Conservation (phyloP, 2,888 invertebrate genomes). For the Meganola albula region DNA sequence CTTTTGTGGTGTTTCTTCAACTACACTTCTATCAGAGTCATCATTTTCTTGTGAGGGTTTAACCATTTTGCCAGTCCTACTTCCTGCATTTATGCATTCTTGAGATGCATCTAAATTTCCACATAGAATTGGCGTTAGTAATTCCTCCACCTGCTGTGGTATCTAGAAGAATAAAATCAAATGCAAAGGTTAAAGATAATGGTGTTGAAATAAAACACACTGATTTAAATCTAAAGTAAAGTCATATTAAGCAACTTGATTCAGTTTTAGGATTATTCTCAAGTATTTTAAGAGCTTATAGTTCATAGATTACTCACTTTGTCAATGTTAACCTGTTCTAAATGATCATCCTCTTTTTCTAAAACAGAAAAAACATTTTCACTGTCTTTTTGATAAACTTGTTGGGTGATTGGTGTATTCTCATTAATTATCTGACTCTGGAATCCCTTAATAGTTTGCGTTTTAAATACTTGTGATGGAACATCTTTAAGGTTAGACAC, state of each 20-base stretch:
- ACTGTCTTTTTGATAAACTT: constrained; percentile 44
- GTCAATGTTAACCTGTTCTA: constrained; percentile 19
- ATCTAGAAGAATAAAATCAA: no score
- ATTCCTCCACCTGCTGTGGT: constrained; percentile 32
- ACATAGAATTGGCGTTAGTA: constrained; percentile 43
- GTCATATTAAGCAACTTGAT: no score
- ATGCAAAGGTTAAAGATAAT: no score
- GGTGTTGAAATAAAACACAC: no score
- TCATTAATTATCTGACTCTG: constrained; percentile 3
- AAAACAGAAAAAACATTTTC: constrained; percentile 59
- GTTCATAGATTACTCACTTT: no score
- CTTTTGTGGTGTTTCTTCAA: constrained; percentile 74
- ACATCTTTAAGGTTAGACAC: constrained; percentile 8
- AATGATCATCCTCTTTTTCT: constrained; percentile 41
- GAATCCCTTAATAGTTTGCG: constrained; percentile 21
- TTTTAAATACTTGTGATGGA: constrained; percentile 17
- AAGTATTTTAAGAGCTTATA: no score
- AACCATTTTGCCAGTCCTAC: constrained; percentile 17
- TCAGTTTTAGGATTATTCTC: no score
- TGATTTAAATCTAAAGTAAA: no score
- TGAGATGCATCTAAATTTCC: constrained; percentile 28
- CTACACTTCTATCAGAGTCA: constrained; percentile 58
- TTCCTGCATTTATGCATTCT: constrained; percentile 14
- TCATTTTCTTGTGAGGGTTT: constrained; percentile 40
- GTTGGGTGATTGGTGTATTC: constrained; percentile 15